These are phyloP conservation scores for Augiades crinisus DNA, from an alignment of 2,888 invertebrate genomes.

Conservation along the genomic window DNA sequence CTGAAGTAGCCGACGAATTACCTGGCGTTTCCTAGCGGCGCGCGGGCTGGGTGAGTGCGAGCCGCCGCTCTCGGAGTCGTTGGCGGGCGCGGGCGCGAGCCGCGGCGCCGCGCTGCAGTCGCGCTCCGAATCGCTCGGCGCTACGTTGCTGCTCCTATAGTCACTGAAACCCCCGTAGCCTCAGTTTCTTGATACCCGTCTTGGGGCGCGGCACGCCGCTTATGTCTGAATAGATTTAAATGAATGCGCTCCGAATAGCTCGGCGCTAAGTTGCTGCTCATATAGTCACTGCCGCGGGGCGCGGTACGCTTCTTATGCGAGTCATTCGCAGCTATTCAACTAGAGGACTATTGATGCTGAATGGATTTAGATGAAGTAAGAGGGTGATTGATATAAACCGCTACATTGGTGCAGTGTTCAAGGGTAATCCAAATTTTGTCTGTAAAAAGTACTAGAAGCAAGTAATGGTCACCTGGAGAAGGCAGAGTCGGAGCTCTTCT, in stretches of 20 bases:
- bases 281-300: constrained; percentile 93
- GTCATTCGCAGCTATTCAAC: no score
- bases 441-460: constrained; percentile 14
- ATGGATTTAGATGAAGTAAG: no score
- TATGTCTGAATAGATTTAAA: no score
- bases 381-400: no score
- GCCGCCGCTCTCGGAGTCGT: constrained; percentile 94
- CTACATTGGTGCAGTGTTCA: no score
- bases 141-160: constrained; percentile 95
- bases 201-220: constrained; percentile 77
- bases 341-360: no score
- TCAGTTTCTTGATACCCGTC: constrained; percentile 7
- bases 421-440: no score
- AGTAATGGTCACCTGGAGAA: constrained; percentile 90
- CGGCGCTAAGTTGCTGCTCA: constrained; percentile 93
- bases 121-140: constrained; percentile 94
- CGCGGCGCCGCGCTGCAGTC: constrained; percentile 85
- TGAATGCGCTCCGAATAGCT: constrained; percentile 95
- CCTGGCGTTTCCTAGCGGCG: constrained; percentile 89
- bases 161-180: constrained; percentile 83
- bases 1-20: no score
- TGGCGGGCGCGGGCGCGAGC: constrained; percentile 71
- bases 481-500: constrained; percentile 95
- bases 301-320: constrained; percentile 83
- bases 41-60: constrained; percentile 93